Percentiles rank a stretch among this genome's conserved stretches.
These are phyloP conservation scores for Oxycera nigricornis DNA, from an alignment of 2,888 invertebrate species.

Conservation along the genomic window DNA sequence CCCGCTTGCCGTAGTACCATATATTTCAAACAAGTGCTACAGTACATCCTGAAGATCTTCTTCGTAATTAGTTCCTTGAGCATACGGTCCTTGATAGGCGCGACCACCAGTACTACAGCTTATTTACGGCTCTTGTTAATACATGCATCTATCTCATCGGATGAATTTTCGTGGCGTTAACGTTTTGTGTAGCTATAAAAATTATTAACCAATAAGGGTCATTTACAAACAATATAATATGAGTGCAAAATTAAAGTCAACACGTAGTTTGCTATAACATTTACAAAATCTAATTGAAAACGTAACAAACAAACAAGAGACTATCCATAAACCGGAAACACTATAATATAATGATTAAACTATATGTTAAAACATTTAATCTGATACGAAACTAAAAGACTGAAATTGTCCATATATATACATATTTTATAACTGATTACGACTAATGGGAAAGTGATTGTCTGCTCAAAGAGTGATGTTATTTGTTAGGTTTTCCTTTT, in stretches of 20 bases:
- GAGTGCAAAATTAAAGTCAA: slow-evolving; percentile 13
- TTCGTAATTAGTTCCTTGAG: not conserved
- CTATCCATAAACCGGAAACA: not conserved
- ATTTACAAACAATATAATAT: not conserved
- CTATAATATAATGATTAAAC: not conserved
- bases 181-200: not conserved
- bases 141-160: not conserved
- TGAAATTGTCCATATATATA: slow-evolving; percentile 42
- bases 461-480: slow-evolving; percentile 31
- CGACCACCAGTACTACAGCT: not conserved
- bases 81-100: too few species aligned
- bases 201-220: not conserved
- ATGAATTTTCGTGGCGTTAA: not conserved
- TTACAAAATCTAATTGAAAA: not conserved
- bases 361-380: slow-evolving; percentile 6
- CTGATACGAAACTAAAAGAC: slow-evolving; percentile 42
- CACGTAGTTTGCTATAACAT: not conserved
- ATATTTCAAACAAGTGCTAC: too few species aligned
- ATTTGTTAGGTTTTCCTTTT: slow-evolving; percentile 35
- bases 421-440: slow-evolving; percentile 34
- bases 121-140: not conserved
- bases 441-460: slow-evolving; percentile 35
- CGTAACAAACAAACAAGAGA: not conserved
- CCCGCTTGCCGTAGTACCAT: not conserved
- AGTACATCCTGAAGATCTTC: too few species aligned